Evolutionary conservation across 2,113 vertebrate genomes (phyloP), one percentile per base, ranked within the genome.

Genomic region (Hippopotamus amphibius): DNA sequence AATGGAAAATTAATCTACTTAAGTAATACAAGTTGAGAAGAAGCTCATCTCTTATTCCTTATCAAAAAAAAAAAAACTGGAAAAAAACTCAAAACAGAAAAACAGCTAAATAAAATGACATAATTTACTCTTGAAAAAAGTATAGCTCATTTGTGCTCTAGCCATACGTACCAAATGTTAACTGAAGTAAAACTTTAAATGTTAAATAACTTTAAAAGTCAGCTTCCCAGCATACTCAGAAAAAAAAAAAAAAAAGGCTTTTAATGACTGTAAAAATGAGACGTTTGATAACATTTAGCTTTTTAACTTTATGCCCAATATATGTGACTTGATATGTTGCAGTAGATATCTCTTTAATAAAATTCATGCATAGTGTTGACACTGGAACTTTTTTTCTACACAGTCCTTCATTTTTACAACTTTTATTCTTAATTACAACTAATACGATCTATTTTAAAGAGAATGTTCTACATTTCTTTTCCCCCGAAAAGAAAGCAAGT

Each of bases 131-230:
- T 28, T 21, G n/a, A 65, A 87, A 11, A 72, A 30, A 89, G 7
- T 12, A 59, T 30, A 82, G 15, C 24, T 83, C 46, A 63, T 88
- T 19, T 71, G 24, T 77, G 33, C 2, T 92, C 19, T 72, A 24
- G n/a, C 7, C 21, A 69, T 76, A 94, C 28, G 33, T 93, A 79
- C 84, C 86, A 92, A 72, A 89, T 63, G 12, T 71, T 82, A 88
- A 65, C 59, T 65, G 11, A 57, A 69, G 0, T 55, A 72, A 95
- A 90, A 69, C 37, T 86, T 96, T 61, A 90, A 66, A 43, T 50
- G 86, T 55, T 93, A 80, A 57, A 57, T 57, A 80, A 82, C 26
- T 74, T 96, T 74, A 94, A 96, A 97, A 93, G 61, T 94, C 68
- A 82, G 33, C 14, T 68, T 81, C 50, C 19, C n/a, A 63, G 11